Evolutionary conservation across 2,888 invertebrate genomes (phyloP).

Genomic region (Apeira syringaria): DNA sequence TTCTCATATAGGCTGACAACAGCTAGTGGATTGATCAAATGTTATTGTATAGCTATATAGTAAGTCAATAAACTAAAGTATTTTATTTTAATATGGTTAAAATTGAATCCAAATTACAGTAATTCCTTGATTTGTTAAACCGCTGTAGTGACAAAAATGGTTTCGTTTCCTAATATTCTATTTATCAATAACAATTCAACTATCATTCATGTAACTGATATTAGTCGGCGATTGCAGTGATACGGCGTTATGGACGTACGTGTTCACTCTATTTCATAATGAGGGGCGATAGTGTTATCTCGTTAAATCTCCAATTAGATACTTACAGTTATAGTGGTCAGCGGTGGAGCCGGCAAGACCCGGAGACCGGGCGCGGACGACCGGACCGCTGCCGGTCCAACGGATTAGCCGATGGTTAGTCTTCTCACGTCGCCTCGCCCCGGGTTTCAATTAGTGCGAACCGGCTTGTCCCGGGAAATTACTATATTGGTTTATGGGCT

Average conservation of each 20-base stretch:
- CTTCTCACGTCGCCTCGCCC: conserved; percentile 73
- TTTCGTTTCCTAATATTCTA: no score
- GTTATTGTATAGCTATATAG: no score
- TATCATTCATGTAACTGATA: conserved; percentile 3
- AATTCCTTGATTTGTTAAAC: no score
- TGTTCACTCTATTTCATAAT: conserved; percentile 58
- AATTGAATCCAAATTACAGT: no score
- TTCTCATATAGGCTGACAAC: no score
- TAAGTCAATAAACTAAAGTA: no score
- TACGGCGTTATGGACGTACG: conserved; percentile 27
- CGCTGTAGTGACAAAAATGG: no score
- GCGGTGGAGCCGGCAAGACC: conserved; percentile 26
- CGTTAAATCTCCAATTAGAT: conserved; percentile 79
- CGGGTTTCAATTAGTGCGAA: conserved; percentile 71
- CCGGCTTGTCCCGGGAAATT: conserved; percentile 49
- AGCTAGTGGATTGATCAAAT: no score
- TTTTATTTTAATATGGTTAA: no score
- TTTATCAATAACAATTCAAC: conserved; percentile 6
- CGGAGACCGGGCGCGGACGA: background rate
- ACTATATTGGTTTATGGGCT: conserved; percentile 65
- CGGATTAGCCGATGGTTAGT: conserved; percentile 72
- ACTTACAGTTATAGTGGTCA: conserved; percentile 15
- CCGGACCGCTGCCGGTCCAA: conserved; percentile 27
- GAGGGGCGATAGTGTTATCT: conserved; percentile 75
- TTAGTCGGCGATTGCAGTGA: conserved; percentile 6